These are phyloP conservation scores for Cyphomyrus discorhynchus DNA, from an alignment of 2,113 vertebrate genomes.

Conservation along the genomic window DNA sequence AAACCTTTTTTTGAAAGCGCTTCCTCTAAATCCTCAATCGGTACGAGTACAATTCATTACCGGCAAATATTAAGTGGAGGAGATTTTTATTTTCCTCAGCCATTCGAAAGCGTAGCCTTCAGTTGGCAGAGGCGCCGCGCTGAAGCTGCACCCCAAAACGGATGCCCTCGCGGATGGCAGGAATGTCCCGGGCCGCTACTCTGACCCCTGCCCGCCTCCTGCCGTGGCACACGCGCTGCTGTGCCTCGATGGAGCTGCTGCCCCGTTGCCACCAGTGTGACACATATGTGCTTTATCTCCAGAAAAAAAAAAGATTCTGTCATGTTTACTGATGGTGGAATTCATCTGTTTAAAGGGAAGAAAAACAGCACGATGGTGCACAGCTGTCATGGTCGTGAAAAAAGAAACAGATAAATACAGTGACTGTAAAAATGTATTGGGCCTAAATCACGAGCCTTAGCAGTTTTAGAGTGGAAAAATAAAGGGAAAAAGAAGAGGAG, in stretches of 20 bases:
- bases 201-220: conserved; percentile 46
- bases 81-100: background rate
- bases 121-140: background rate
- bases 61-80: background rate
- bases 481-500: background rate
- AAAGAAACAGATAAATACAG: conserved; percentile 24
- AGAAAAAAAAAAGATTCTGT: conserved; percentile 31
- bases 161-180: background rate
- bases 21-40: background rate
- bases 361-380: background rate
- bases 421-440: conserved; percentile 29
- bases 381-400: conserved; percentile 19
- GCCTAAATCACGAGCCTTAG: background rate
- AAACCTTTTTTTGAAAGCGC: background rate
- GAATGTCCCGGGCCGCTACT: conserved; percentile 4
- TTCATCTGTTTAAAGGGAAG: conserved; percentile 1
- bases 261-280: conserved; percentile 26
- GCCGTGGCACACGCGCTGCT: conserved; percentile 48
- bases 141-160: background rate
- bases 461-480: background rate
- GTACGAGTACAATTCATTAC: background rate
- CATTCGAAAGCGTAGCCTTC: background rate
- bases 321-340: conserved; percentile 37
- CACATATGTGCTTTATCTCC: conserved; percentile 36
- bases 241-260: conserved; percentile 46